Percentiles rank a stretch among this genome's conserved stretches.
phyloP scores from a whole-genome alignment of 2,888 invertebrate species.

The Mamestra brassicae region DNA sequence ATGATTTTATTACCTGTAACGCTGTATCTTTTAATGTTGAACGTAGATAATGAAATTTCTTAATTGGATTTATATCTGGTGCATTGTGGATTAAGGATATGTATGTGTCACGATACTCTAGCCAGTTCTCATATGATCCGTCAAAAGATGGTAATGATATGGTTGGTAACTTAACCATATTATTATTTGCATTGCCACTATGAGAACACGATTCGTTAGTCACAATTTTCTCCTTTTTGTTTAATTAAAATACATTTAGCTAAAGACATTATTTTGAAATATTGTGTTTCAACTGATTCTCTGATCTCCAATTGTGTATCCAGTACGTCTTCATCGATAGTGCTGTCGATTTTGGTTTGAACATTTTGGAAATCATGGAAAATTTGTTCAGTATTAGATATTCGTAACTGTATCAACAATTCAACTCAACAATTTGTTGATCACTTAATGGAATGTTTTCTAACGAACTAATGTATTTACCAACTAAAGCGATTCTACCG shows the following conservation, averaged over 20 bases:
- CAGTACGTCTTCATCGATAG: background rate
- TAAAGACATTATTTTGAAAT: background rate
- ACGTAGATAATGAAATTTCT: slow-evolving; percentile 16
- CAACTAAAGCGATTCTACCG: background rate
- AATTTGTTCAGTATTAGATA: slow-evolving; percentile 1
- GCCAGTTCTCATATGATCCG: slow-evolving; percentile 23
- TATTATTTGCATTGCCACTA: slow-evolving; percentile 5
- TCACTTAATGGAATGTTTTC: background rate
- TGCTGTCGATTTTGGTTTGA: background rate
- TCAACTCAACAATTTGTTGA: slow-evolving; percentile 4
- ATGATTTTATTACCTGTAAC: slow-evolving; percentile 13
- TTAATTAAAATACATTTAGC: background rate
- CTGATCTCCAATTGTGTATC: background rate
- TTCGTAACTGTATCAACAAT: background rate
- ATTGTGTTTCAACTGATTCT: slow-evolving; percentile 5
- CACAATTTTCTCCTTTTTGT: background rate
- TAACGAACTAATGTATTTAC: background rate
- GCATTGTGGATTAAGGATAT: slow-evolving; percentile 9
- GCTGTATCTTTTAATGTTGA: slow-evolving; percentile 10
- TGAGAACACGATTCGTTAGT: background rate
- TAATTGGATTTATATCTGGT: slow-evolving; percentile 8
- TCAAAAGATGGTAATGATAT: slow-evolving; percentile 17
- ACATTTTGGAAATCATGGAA: background rate
- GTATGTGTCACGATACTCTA: slow-evolving; percentile 19
- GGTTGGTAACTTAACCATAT: slow-evolving; percentile 7